Base-by-base conservation (phyloP, 2,888 invertebrate genomes). In the Mesorhabditis belari region DNA sequence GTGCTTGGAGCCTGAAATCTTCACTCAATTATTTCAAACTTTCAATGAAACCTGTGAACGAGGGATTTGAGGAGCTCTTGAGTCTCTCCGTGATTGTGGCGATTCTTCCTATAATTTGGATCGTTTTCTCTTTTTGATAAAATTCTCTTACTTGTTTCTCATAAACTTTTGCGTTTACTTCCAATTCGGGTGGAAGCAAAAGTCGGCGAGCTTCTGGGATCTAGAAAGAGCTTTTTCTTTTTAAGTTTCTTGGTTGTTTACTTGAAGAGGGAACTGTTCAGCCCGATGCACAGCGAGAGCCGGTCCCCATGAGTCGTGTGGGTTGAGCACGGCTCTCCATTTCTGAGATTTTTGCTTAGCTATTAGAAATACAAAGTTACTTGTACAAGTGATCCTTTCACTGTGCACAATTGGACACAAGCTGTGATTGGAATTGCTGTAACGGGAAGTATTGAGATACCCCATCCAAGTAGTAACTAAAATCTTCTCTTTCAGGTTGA, bases 371-470 rank as follows among this genome's bases (percentile, higher is more conserved):
- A 35, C n/a, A 17, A 35, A 35, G n/a, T 35, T 55, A 81, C 80
- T 70, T 75, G 71, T 4, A 73, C 66, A 49, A 78, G 64, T 21
- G 74, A 71, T 35, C 82, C 82, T 26, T 75, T 67, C 1, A 75
- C 73, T 21, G 59, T 57, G 51, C 66, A 69, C 28, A 86, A 74
- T 67, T 85, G 83, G 65, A 83, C 82, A 21, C 84, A 72, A 0
- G 87, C 85, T 26, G 88, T 87, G 3, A 87, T 79, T 0, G 89
- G 88, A 76, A 91, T 86, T 1, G 89, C 86, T 0, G 86, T 74
- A 2, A 90, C 83, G 0, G 90, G 90, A 1, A 87, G 83, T 1
- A 88, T 67, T 0, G 89, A 88, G 59, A 90, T 86, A 54, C 86
- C 77, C 87, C 88, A 88, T 4, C 70, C 73, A 83, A 81, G 70